phyloP scores from a whole-genome alignment of 2,888 invertebrate species.

The Caradrina clavipalpis region DNA sequence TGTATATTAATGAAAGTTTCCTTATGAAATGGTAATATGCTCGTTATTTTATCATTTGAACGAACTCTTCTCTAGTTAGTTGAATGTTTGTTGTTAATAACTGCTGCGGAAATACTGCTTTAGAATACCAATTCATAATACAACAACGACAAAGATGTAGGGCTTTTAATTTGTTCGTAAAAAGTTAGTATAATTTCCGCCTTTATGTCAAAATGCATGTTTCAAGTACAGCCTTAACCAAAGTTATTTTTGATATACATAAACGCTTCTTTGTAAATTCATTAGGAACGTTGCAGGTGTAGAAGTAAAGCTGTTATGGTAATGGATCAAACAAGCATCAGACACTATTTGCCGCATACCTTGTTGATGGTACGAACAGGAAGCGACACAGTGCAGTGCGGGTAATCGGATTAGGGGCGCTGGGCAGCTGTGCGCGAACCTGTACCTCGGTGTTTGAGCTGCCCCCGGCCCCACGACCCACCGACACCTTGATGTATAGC shows the following conservation, averaged over 20 bases:
- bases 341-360: conserved; percentile 57
- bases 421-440: conserved; percentile 72
- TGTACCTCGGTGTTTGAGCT: conserved; percentile 58
- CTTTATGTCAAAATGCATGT: background rate
- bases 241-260: background rate
- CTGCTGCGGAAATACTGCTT: background rate
- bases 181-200: no score
- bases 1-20: conserved; percentile 44
- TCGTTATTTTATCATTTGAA: conserved; percentile 15
- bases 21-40: conserved; percentile 16
- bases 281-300: conserved; percentile 7
- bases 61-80: no score
- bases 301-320: conserved; percentile 47
- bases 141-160: no score
- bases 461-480: conserved; percentile 34
- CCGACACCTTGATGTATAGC: conserved; percentile 71
- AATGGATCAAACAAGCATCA: conserved; percentile 58
- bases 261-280: conserved; percentile 8
- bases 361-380: conserved; percentile 57
- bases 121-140: no score
- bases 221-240: background rate
- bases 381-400: conserved; percentile 61
- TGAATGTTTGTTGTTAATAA: background rate
- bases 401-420: conserved; percentile 72
- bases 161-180: no score